Evolutionary conservation across 2,113 vertebrate species (phyloP).

Genomic region (Ursus arctos): DNA sequence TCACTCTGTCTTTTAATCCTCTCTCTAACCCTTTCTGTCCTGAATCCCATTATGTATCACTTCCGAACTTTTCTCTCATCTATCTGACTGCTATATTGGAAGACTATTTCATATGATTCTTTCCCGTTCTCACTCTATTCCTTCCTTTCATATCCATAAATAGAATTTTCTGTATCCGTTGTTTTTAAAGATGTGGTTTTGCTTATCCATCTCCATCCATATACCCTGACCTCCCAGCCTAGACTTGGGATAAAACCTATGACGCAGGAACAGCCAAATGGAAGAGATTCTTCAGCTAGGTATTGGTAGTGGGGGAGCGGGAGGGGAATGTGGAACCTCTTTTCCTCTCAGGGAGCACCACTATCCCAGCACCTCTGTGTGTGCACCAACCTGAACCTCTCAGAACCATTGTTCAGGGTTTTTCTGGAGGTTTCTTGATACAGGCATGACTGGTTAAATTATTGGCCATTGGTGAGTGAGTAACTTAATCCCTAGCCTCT

Average conservation of each 20-base stretch:
- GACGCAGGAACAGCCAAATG: neutral
- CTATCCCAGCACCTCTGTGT: neutral
- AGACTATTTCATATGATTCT: neutral
- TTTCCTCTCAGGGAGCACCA: neutral
- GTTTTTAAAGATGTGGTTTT: neutral
- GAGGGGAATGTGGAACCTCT: neutral
- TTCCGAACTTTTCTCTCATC: neutral
- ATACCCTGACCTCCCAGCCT: neutral
- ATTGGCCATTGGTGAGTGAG: neutral
- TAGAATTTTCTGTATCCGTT: neutral
- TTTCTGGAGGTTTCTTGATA: neutral
- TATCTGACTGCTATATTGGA: neutral
- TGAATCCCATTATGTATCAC: neutral
- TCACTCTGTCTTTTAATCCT: neutral
- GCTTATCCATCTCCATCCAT: neutral
- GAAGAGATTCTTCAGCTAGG: neutral
- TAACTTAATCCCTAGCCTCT: neutral
- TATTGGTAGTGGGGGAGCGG: fast-evolving
- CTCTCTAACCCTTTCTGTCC: neutral
- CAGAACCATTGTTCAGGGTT: neutral
- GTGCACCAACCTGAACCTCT: neutral
- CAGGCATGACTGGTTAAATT: neutral
- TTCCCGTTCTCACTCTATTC: neutral
- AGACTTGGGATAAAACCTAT: neutral
- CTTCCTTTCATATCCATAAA: neutral